These are phyloP conservation scores for Lepidonotus clava DNA, from an alignment of 2,888 invertebrate genomes.

Conservation along the genomic window DNA sequence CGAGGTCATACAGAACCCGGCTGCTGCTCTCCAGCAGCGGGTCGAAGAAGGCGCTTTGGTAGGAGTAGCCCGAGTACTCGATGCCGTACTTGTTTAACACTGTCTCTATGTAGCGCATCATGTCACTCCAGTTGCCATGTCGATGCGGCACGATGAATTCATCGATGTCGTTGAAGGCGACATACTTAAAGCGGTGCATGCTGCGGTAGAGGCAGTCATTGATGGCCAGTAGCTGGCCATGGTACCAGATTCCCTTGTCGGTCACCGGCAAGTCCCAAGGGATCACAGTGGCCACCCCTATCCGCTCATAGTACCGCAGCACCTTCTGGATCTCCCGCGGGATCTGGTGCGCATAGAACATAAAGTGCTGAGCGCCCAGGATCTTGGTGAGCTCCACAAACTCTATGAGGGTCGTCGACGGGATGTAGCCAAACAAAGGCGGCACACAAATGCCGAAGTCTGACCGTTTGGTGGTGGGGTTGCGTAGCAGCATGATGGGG, in stretches of 20 bases:
- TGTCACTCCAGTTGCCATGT: slow-evolving; percentile 61
- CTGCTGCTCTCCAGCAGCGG: slow-evolving; percentile 63
- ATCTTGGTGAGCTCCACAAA: slow-evolving; percentile 76
- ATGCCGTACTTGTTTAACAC: slow-evolving; percentile 32
- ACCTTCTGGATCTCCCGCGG: slow-evolving; percentile 68
- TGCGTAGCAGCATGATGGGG: slow-evolving; percentile 44
- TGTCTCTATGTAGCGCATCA: slow-evolving; percentile 56
- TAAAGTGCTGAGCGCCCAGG: slow-evolving; percentile 73
- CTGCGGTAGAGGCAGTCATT: slow-evolving; percentile 78
- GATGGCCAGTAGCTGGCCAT: slow-evolving; percentile 77
- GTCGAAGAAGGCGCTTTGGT: slow-evolving; percentile 77
- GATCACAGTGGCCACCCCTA: slow-evolving; percentile 68
- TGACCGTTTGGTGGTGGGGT: slow-evolving; percentile 36
- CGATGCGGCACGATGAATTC: slow-evolving; percentile 76
- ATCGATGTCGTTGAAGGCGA: slow-evolving; percentile 78
- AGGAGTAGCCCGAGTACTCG: slow-evolving; percentile 69
- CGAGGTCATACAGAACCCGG: slow-evolving; percentile 65
- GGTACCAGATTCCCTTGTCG: slow-evolving; percentile 74
- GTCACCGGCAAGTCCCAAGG: slow-evolving; percentile 73
- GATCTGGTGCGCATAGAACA: slow-evolving; percentile 73
- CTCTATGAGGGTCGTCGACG: slow-evolving; percentile 72
- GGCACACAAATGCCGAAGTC: slow-evolving; percentile 75
- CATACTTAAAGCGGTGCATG: slow-evolving; percentile 72
- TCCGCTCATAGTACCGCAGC: slow-evolving; percentile 69
- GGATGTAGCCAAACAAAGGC: slow-evolving; percentile 76